These are phyloP conservation scores for Gasterosteus aculeatus DNA, from an alignment of 2,113 vertebrate genomes.

Conservation along the genomic window DNA sequence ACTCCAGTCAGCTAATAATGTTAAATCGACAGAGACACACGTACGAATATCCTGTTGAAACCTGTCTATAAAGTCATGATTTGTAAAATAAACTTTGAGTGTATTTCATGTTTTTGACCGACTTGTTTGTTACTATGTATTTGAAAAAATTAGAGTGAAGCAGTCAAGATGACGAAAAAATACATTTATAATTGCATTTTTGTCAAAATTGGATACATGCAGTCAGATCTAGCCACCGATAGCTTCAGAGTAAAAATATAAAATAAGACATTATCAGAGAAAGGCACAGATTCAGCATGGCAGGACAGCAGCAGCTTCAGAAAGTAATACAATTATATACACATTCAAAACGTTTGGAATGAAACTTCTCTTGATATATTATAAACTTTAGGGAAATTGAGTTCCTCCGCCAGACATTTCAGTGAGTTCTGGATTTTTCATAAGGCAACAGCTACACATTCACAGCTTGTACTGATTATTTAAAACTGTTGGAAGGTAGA, in stretches of 20 bases:
- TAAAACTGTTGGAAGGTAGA: background rate
- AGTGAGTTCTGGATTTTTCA: constrained; percentile 56
- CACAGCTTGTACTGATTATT: constrained; percentile 63
- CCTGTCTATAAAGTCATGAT: constrained; percentile 35
- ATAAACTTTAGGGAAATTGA: constrained; percentile 40
- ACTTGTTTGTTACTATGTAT: background rate
- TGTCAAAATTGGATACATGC: constrained; percentile 72
- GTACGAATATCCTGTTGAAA: constrained; percentile 24
- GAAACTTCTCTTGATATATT: constrained; percentile 65
- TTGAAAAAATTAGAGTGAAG: background rate
- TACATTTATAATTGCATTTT: constrained; percentile 55
- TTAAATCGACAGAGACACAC: constrained; percentile 45
- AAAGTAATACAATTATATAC: constrained; percentile 66
- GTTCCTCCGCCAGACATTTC: constrained; percentile 54
- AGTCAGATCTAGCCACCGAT: constrained; percentile 64
- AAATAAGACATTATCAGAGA: constrained; percentile 74
- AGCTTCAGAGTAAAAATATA: constrained; percentile 68
- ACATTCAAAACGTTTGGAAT: constrained; percentile 65
- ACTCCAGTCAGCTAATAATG: constrained; percentile 6
- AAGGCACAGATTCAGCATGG: constrained; percentile 82
- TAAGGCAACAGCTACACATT: constrained; percentile 76
- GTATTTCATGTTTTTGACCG: constrained; percentile 14
- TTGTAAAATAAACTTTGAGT: constrained; percentile 42
- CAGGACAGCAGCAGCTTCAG: constrained; percentile 80
- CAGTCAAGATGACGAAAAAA: constrained; percentile 29